phyloP scores from a whole-genome alignment of 2,113 vertebrate genomes.

The Varanus salvator region DNA sequence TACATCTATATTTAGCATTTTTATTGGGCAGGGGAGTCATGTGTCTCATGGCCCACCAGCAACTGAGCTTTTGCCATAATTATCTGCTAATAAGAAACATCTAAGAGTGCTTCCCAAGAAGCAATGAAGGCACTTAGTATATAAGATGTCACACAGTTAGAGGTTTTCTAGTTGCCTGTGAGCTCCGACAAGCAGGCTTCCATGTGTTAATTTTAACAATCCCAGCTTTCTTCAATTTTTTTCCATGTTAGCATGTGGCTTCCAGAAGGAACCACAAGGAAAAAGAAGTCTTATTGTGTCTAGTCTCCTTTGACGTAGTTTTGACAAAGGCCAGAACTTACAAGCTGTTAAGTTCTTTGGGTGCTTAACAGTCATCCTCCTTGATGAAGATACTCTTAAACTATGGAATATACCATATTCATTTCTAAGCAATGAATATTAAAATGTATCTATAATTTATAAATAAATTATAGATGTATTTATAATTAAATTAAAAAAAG shows the following conservation, averaged over 20 bases:
- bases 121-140: not conserved
- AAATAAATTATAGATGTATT: too few relatives aligned
- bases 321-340: not conserved
- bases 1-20: constrained; percentile 27
- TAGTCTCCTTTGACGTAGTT: not conserved
- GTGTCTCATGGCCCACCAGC: not conserved
- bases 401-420: not conserved
- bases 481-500: too few relatives aligned
- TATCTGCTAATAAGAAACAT: constrained; percentile 55
- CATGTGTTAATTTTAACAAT: constrained; percentile 5
- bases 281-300: not conserved
- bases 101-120: constrained; percentile 29
- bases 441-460: too few relatives aligned
- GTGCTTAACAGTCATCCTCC: constrained; percentile 13
- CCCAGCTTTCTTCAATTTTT: not conserved
- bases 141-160: not conserved
- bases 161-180: not conserved
- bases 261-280: constrained; percentile 18
- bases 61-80: constrained; percentile 18
- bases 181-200: constrained; percentile 17
- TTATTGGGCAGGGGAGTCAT: constrained; percentile 45
- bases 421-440: too few relatives aligned
- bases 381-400: not conserved
- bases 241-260: not conserved
- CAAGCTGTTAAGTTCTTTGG: constrained; percentile 4